Percentiles rank a stretch among this genome's conserved stretches.
phyloP scores from a whole-genome alignment of 2,888 invertebrate genomes.

The Frankliniella fusca region DNA sequence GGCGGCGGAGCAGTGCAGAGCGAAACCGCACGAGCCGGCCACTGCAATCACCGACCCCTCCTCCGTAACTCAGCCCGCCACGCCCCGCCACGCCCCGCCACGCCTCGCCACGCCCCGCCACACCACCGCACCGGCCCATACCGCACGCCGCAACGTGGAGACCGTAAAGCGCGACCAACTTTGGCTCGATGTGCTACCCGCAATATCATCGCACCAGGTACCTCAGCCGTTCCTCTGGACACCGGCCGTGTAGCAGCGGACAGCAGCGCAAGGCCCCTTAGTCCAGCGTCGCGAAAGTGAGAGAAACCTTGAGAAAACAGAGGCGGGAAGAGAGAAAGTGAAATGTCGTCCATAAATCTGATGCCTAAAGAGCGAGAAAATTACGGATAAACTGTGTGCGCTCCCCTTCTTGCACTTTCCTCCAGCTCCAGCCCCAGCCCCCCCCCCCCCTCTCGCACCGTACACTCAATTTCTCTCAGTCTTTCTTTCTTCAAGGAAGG shows the following conservation, averaged over 20 bases:
- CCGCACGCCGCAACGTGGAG: too few relatives aligned
- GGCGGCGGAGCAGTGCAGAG: not conserved
- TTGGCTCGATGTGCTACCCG: too few relatives aligned
- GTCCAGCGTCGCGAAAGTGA: too few relatives aligned
- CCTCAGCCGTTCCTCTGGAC: too few relatives aligned
- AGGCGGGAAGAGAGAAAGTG: not conserved
- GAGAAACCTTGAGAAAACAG: too few relatives aligned
- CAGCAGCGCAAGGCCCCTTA: too few relatives aligned
- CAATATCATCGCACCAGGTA: too few relatives aligned
- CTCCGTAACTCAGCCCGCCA: not conserved
- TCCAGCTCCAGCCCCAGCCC: not conserved
- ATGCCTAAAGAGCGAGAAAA: constrained; percentile 6
- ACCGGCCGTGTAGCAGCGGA: too few relatives aligned
- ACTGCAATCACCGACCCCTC: not conserved
- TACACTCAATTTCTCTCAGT: not conserved
- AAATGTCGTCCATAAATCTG: constrained; percentile 5
- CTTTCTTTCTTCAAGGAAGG: too few relatives aligned
- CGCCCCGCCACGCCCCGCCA: not conserved
- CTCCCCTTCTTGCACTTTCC: not conserved
- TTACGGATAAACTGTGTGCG: constrained; percentile 17
- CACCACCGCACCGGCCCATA: not conserved
- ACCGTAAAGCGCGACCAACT: too few relatives aligned
- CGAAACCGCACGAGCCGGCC: not conserved
- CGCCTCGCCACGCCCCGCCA: not conserved
- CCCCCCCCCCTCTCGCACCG: not conserved